A percentile compares a stretch with the other conserved stretches of the same genome.
Evolutionary conservation across 2,113 vertebrate species (phyloP).

Genomic region (Crotophaga sulcirostris): DNA sequence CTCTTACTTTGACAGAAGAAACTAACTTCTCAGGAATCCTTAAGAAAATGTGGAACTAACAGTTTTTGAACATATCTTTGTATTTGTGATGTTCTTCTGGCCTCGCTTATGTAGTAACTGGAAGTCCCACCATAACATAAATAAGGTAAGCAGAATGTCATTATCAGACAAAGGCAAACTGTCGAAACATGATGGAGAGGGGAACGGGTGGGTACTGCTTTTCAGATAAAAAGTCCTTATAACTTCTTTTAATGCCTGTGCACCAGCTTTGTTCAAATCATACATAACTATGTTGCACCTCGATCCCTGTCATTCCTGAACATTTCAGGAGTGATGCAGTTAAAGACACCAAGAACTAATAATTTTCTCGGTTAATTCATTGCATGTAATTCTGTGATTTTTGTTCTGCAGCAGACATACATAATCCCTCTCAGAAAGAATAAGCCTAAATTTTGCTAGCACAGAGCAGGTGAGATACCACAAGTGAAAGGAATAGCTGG

Average conservation of each 20-base stretch:
- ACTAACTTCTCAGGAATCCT: constrained; percentile 16
- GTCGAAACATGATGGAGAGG: background rate
- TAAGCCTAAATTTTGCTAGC: background rate
- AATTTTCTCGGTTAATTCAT: background rate
- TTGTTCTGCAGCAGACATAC: background rate
- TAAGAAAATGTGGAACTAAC: background rate
- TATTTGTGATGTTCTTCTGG: background rate
- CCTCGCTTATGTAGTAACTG: background rate
- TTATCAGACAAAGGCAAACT: background rate
- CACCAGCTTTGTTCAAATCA: background rate
- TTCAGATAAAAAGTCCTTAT: background rate
- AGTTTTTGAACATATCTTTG: constrained; percentile 5
- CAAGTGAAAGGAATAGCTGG: background rate
- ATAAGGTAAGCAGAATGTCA: background rate
- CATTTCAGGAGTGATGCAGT: background rate
- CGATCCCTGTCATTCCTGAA: background rate
- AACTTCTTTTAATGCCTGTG: background rate
- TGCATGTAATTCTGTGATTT: background rate
- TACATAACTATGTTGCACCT: background rate
- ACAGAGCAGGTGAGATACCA: background rate
- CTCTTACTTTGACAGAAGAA: background rate
- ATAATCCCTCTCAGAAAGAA: background rate
- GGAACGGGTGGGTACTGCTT: background rate
- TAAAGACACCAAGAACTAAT: background rate
- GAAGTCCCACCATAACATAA: background rate